A percentile compares a stretch with the other conserved stretches of the same genome.
Evolutionary conservation across 2,113 vertebrate genomes (phyloP).

Genomic region (Atherinomorus stipes): DNA sequence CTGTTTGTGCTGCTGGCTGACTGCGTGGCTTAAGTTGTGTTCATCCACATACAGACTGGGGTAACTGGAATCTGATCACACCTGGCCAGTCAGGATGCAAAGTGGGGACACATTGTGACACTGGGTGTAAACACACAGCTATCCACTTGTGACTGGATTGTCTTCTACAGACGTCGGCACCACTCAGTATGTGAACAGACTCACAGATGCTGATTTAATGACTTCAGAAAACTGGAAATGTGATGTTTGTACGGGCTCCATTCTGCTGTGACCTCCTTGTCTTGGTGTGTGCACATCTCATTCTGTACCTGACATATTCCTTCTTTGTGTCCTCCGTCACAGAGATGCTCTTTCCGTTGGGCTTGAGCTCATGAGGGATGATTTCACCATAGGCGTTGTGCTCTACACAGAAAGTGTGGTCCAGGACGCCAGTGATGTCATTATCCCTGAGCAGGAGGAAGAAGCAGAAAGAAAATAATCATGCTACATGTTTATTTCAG

Average conservation of each 20-base stretch:
- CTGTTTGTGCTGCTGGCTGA: too few species aligned
- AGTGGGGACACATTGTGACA: too few species aligned
- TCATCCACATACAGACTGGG: too few species aligned
- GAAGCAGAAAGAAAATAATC: background rate
- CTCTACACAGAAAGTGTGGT: slow-evolving; percentile 98
- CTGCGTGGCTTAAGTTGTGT: too few species aligned
- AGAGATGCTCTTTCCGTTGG: slow-evolving; percentile 94
- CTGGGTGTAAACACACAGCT: too few species aligned
- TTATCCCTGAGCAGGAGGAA: slow-evolving; percentile 86
- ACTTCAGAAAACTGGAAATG: background rate
- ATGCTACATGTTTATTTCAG: background rate
- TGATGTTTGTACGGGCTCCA: background rate
- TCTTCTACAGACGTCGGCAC: too few species aligned
- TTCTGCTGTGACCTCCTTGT: background rate
- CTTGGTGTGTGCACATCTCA: background rate
- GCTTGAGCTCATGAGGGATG: slow-evolving; percentile 98
- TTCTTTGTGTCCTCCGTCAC: slow-evolving; percentile 98
- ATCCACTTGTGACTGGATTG: too few species aligned
- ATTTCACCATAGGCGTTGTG: slow-evolving; percentile 98
- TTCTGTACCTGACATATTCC: slow-evolving; percentile 90
- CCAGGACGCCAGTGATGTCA: slow-evolving; percentile 96
- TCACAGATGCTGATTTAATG: background rate
- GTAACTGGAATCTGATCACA: too few species aligned
- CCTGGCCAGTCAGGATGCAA: too few species aligned
- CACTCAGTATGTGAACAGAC: too few species aligned